A percentile compares a stretch with the other conserved stretches of the same genome.
Evolutionary conservation across 30 jellyfish, hydroid and myxozoan genomes (phyloP).

Genomic region (Aurelia aurita complex sp. Pacific): DNA sequence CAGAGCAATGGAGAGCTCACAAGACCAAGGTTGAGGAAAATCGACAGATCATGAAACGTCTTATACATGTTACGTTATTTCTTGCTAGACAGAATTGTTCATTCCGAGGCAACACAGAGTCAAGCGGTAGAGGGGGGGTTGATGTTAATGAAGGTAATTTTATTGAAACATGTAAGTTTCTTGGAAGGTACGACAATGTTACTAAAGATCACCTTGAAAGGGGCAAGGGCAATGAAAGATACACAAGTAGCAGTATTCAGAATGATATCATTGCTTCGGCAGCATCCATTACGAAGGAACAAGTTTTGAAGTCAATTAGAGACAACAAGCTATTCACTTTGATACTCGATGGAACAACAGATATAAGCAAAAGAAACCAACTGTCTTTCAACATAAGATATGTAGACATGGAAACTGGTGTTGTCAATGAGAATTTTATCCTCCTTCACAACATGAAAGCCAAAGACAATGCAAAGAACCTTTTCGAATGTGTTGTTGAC

Average conservation of each 20-base stretch:
- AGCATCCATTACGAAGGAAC: background rate
- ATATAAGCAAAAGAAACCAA: slow-evolving; percentile 26
- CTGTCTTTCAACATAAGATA: slow-evolving; percentile 13
- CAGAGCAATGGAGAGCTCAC: slow-evolving; percentile 15
- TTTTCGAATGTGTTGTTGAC: slow-evolving; percentile 15
- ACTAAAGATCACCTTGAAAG: slow-evolving; percentile 16
- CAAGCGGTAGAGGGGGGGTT: slow-evolving; percentile 11
- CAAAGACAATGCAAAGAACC: slow-evolving; percentile 21
- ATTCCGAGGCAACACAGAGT: slow-evolving; percentile 28
- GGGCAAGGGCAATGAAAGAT: slow-evolving; percentile 15
- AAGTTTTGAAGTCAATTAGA: too few relatives aligned
- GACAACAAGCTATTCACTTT: background rate
- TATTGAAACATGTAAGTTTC: too few relatives aligned
- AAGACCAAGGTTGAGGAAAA: slow-evolving; percentile 15
- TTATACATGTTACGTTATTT: slow-evolving; percentile 9
- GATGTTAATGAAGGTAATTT: background rate
- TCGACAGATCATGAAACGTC: slow-evolving; percentile 14
- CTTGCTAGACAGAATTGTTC: slow-evolving; percentile 35
- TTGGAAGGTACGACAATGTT: too few relatives aligned
- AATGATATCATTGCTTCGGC: background rate
- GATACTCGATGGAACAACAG: slow-evolving; percentile 7
- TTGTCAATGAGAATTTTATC: too few relatives aligned
- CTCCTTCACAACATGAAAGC: slow-evolving; percentile 8
- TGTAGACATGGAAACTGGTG: background rate
- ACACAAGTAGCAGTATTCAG: slow-evolving; percentile 6